These are phyloP conservation scores for Bujurquina vittata DNA, from an alignment of 2,113 vertebrate genomes.

Conservation along the genomic window DNA sequence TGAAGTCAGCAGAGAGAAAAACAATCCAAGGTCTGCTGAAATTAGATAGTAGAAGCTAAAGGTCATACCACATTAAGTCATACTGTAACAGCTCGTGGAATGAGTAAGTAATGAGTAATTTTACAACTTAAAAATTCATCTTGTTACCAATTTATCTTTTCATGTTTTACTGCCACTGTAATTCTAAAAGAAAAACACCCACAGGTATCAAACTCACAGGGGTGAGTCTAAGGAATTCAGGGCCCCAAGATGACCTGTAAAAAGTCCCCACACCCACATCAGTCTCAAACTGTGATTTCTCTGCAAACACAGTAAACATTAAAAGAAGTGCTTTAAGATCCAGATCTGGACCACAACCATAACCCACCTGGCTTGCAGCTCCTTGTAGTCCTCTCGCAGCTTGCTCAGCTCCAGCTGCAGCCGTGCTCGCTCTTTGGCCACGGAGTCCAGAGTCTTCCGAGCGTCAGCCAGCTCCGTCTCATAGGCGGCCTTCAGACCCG, in stretches of 20 bases:
- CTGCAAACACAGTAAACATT: neutral
- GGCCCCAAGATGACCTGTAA: neutral
- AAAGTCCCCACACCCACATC: neutral
- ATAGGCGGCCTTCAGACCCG: slow-evolving; percentile 92
- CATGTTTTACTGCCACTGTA: accelerated
- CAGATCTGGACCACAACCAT: no score
- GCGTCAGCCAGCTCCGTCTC: slow-evolving; percentile 95
- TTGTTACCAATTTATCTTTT: neutral
- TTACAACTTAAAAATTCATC: neutral
- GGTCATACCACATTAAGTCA: accelerated
- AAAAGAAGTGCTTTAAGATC: neutral
- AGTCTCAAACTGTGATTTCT: neutral
- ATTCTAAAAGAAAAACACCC: neutral
- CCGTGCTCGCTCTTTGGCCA: slow-evolving; percentile 94
- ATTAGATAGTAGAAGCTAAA: neutral
- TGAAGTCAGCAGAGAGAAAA: neutral
- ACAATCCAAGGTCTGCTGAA: neutral
- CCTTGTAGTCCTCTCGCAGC: slow-evolving; percentile 91
- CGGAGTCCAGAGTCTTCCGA: slow-evolving; percentile 95
- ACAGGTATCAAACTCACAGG: neutral
- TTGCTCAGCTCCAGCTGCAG: slow-evolving; percentile 95
- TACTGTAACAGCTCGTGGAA: accelerated
- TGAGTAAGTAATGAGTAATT: neutral
- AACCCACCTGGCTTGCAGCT: slow-evolving; percentile 92
- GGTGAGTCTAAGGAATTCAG: neutral